Percentiles rank a stretch among this genome's conserved stretches.
Conservation (phyloP, 2,888 invertebrate genomes). For the Synanthedon vespiformis region DNA sequence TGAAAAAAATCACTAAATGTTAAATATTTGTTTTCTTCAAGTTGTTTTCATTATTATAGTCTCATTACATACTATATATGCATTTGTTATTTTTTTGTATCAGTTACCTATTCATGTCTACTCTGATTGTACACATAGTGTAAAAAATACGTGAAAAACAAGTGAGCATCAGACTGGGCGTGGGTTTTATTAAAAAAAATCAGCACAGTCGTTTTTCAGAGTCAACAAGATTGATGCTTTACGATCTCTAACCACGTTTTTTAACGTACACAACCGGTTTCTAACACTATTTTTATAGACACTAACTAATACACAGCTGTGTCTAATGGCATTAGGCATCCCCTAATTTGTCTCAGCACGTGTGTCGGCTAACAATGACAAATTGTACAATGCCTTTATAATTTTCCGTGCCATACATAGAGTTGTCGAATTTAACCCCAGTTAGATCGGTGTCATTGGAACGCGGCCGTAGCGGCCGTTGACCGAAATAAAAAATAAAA, state of each 20-base stretch:
- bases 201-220: not conserved
- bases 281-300: not conserved
- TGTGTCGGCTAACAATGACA: conserved; percentile 11
- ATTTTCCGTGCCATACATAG: conserved; percentile 14
- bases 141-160: conserved; percentile 33
- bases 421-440: conserved; percentile 45
- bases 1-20: no score
- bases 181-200: conserved; percentile 21
- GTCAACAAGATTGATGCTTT: not conserved
- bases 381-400: conserved; percentile 1
- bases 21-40: no score
- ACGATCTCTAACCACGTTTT: not conserved
- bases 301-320: not conserved
- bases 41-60: conserved; percentile 24
- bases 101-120: conserved; percentile 29
- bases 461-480: conserved; percentile 54
- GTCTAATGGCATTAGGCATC: conserved; percentile 2
- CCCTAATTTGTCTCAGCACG: conserved; percentile 9
- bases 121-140: conserved; percentile 23
- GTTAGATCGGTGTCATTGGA: conserved; percentile 54
- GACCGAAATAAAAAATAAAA: conserved; percentile 62
- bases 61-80: conserved; percentile 26
- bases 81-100: conserved; percentile 32
- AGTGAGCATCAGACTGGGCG: conserved; percentile 19
- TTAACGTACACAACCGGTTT: conserved; percentile 4